Evolutionary conservation across 2,113 vertebrate genomes (phyloP).

Genomic region (Gambusia holbrooki): DNA sequence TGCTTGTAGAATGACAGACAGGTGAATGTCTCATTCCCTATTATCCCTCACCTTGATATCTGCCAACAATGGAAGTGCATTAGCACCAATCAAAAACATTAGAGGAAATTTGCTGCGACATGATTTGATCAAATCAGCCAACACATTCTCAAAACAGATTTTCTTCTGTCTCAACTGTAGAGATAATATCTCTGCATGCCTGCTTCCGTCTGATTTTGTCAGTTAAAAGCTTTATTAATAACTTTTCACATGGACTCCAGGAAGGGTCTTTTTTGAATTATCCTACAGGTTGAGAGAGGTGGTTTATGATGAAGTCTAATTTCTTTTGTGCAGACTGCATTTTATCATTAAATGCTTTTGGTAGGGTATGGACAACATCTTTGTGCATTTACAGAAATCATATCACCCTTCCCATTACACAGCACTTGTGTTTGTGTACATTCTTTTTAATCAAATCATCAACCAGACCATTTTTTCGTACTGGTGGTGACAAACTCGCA

Average conservation of each 20-base stretch:
- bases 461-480: conserved; percentile 14
- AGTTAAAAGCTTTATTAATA: conserved; percentile 36
- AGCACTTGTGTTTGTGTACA: conserved; percentile 9
- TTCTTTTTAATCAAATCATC: conserved; percentile 15
- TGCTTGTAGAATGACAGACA: conserved; percentile 24
- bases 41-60: conserved; percentile 40
- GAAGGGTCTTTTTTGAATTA: conserved; percentile 20
- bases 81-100: conserved; percentile 48
- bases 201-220: conserved; percentile 44
- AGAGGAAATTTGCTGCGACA: conserved; percentile 43
- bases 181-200: conserved; percentile 35
- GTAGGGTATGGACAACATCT: neutral
- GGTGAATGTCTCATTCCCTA: conserved; percentile 40
- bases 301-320: conserved; percentile 28
- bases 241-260: conserved; percentile 18
- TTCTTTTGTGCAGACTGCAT: conserved; percentile 9
- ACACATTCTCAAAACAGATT: conserved; percentile 38
- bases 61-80: conserved; percentile 53
- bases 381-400: conserved; percentile 12
- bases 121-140: conserved; percentile 58
- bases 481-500: conserved; percentile 11
- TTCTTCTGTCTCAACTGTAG: conserved; percentile 25
- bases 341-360: conserved; percentile 29
- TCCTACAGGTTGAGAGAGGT: conserved; percentile 15
- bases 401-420: conserved; percentile 25